Evolutionary conservation across 2,888 invertebrate species (phyloP), one percentile per base, ranked within the genome.

Genomic region (Ischnus inquisitorius): DNA sequence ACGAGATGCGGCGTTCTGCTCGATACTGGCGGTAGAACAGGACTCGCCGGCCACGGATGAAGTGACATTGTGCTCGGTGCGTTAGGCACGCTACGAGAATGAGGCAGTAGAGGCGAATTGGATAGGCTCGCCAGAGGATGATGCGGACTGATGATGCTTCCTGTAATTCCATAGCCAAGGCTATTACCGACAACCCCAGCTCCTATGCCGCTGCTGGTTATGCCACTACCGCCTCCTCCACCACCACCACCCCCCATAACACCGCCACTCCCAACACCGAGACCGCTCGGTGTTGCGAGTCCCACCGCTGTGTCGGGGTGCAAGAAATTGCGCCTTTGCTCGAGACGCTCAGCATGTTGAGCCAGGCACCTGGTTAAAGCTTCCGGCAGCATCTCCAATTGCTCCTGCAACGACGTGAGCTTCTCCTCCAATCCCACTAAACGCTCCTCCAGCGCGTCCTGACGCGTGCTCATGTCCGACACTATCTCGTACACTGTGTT

Each of bases 401-500:
- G 97, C 92, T 97, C 97, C 95, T 98, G 98, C 92, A 99, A 94
- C 85, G 96, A 95, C 88, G 96, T 96, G 90, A 99, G 94, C 94
- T 98, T 98, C 92, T 98, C 98, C 95, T 99, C 99, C 93, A 99
- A 96, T 91, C 97, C 97, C 88, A 97, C 96, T 91, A 99, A 95
- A 92, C 99, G 96, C 94, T 98, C 98, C 94, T 99, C 99, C 89
- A 99, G 95, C 72, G 96, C 96, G 93, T 98, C 98, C 94, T 99
- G 99, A 76, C 98, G 96, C 84, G 97, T 96, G 93, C 98, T 98
- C 97, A 99, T 98, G 92, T 99, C 99, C 79, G 98, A 98, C 87
- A 99, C 99, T 91, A 99, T 97, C 95, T 99, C 99, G 94, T 99
- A 99, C 89, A 99, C 98, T 75, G 98, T 98, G 92, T 98, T 98